Percentiles rank a stretch among this genome's conserved stretches.
Evolutionary conservation across 2,888 invertebrate species (phyloP).

Genomic region (Cataglyphis cursor): DNA sequence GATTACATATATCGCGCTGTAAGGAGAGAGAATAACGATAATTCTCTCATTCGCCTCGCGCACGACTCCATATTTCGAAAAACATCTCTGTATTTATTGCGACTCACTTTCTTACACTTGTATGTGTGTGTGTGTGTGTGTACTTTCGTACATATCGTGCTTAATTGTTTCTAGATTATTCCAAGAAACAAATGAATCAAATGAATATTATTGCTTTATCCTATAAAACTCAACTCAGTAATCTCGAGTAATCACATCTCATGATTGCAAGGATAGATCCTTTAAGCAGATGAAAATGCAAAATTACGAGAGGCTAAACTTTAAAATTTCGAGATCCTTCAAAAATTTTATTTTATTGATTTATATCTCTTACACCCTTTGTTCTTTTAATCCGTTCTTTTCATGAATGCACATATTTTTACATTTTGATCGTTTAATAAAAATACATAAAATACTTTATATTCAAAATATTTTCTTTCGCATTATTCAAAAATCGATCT

Average conservation of each 20-base stretch:
- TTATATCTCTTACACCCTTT: background rate
- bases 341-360: background rate
- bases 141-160: too few species aligned
- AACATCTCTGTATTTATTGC: conserved; percentile 22
- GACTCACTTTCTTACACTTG: background rate
- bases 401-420: background rate
- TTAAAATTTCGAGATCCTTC: background rate
- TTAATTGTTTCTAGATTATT: background rate
- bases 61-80: background rate
- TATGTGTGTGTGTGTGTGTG: too few species aligned
- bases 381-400: background rate
- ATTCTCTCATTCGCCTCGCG: conserved; percentile 24
- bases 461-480: background rate
- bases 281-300: background rate
- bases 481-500: background rate
- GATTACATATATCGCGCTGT: conserved; percentile 62
- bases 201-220: background rate
- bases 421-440: background rate
- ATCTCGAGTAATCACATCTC: background rate
- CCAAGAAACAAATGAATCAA: background rate
- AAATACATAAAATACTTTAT: conserved; percentile 5
- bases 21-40: conserved; percentile 52
- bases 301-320: background rate
- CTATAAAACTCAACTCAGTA: background rate
- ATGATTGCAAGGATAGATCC: background rate